Percentiles rank a stretch among this genome's conserved stretches.
Conservation (phyloP, 2,888 invertebrate genomes). For the Drosophila nigricruria region DNA sequence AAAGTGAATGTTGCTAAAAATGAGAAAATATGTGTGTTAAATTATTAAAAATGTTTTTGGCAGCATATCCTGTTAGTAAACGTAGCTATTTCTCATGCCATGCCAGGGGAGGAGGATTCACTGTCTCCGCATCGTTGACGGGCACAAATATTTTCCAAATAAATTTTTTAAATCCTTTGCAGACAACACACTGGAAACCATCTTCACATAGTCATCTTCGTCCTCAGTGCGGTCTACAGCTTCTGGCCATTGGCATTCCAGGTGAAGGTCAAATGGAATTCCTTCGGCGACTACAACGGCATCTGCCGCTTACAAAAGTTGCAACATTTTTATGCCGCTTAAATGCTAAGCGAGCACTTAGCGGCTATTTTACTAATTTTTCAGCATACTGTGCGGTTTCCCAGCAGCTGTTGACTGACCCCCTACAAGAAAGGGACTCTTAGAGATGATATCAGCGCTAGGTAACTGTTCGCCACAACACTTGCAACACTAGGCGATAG, state of each 20-base stretch:
- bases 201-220: conserved; percentile 35
- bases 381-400: conserved; percentile 18
- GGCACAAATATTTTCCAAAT: conserved; percentile 69
- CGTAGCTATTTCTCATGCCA: conserved; percentile 64
- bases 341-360: conserved; percentile 55
- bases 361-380: conserved; percentile 64
- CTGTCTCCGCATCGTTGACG: conserved; percentile 61
- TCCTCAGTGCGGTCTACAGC: conserved; percentile 19
- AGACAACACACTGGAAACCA: conserved; percentile 33
- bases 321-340: conserved; percentile 57
- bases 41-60: conserved; percentile 77
- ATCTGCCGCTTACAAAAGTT: conserved; percentile 41
- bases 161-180: conserved; percentile 71
- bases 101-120: conserved; percentile 4
- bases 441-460: background rate
- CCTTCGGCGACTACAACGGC: conserved; percentile 30
- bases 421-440: background rate
- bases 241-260: conserved; percentile 58
- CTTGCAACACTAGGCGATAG: too few species aligned
- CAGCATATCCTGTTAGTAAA: conserved; percentile 67
- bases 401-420: conserved; percentile 19
- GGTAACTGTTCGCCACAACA: background rate
- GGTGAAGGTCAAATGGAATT: conserved; percentile 74
- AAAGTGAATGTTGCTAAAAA: conserved; percentile 69
- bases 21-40: conserved; percentile 73